Base-by-base conservation (phyloP, 2,797 vertebrate species). In the Acipenser transmontanus region DNA sequence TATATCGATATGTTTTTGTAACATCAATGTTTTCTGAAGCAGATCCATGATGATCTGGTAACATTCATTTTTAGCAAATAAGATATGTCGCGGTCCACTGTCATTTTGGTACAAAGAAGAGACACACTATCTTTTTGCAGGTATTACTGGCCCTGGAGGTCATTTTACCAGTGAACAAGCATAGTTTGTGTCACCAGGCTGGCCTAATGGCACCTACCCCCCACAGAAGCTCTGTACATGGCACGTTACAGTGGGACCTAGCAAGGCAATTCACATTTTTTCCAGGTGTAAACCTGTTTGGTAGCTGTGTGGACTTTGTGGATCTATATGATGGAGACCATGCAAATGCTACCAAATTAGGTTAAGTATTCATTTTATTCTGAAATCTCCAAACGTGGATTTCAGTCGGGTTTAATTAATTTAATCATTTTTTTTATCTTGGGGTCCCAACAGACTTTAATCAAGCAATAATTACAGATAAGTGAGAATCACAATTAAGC, bases 141-240 rank as follows among this genome's bases (percentile, higher is more conserved):
- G 9, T 63, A 61, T 70, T 62, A 65, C 70, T 62, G 64, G 49
- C 34, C 1, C 2, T 68, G 88, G 88, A 71, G 87, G 88, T 48
- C 72, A 61, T 52, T 90, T 88, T 65, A 79, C 14, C 67, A 69
- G 62, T 50, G 60, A 73, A 20, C 74, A 82, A 68, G 89, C 88
- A 64, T 85, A 87, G 71, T 59, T 92, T 50, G 68, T 8, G 5
- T 91, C 88, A 66, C 88, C 86, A 2, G 78, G 84, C 69, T 92
- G 88, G 89, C 86, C 87, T 17, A 62, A 67, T 65, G 34, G 8
- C 7, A 69, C 78, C 68, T 91, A 90, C 69, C 67, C 73, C 1
- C 62, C 69, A 12, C 85, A 80, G 71, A 77, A 74, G 1, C 84
- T 79, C 67, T 92, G 89, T 80, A 91, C 86, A 1, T 92, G 91